phyloP scores from a whole-genome alignment of 1,140 invertebrate species.

The Apis dorsata region DNA sequence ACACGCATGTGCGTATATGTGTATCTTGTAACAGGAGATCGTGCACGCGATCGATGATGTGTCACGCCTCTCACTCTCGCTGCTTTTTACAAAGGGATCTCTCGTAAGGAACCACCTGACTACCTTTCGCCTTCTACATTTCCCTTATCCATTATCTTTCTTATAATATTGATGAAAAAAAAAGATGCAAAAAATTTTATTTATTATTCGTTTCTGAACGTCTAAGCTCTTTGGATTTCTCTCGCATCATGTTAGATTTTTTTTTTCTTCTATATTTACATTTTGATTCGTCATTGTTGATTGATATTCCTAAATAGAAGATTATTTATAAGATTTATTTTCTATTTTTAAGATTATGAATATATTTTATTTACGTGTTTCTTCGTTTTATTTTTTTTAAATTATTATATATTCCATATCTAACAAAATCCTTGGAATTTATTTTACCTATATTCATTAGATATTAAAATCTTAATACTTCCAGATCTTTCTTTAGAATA shows the following conservation, averaged over 20 bases:
- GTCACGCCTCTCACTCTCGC: slow-evolving; percentile 37
- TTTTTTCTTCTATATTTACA: background rate
- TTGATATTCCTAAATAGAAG: too few relatives aligned
- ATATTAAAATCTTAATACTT: too few relatives aligned
- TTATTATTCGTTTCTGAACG: background rate
- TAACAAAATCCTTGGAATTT: too few relatives aligned
- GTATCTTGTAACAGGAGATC: background rate
- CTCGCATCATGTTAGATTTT: background rate
- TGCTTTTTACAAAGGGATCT: slow-evolving; percentile 13
- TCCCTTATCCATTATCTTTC: background rate
- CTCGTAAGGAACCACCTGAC: slow-evolving; percentile 6
- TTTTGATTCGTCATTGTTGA: too few relatives aligned
- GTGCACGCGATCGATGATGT: slow-evolving; percentile 4
- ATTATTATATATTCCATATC: too few relatives aligned
- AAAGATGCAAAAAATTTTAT: background rate
- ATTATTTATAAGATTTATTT: background rate
- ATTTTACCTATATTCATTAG: too few relatives aligned
- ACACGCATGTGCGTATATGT: slow-evolving; percentile 11
- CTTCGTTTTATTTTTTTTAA: too few relatives aligned
- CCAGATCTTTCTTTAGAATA: too few relatives aligned
- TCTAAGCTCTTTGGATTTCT: background rate
- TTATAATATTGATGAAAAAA: too few relatives aligned
- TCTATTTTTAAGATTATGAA: background rate
- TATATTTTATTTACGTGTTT: background rate
- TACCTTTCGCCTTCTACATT: background rate